Evolutionary conservation across 2,797 vertebrate species (phyloP).

Genomic region (Tolypeutes matacus): DNA sequence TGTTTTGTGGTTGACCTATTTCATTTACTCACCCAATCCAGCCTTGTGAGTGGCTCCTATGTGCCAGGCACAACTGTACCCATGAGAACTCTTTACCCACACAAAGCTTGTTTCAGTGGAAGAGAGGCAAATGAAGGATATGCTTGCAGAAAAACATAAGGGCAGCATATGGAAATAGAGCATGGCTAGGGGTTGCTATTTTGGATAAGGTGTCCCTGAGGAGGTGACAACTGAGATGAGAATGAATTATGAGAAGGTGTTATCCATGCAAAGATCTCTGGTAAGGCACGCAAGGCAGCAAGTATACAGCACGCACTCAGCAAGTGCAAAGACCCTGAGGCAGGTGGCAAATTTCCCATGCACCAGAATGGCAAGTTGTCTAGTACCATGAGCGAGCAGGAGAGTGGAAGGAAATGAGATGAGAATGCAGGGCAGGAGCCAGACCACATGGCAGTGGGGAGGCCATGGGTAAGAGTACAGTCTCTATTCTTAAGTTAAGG

Average conservation of each 20-base stretch:
- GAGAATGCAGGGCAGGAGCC: background rate
- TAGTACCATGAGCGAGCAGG: background rate
- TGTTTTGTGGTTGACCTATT: background rate
- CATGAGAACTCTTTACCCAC: background rate
- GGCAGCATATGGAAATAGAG: background rate
- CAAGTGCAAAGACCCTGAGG: background rate
- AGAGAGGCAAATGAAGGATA: background rate
- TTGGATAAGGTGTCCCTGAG: background rate
- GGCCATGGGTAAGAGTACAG: background rate
- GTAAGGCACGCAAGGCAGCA: background rate
- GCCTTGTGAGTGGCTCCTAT: background rate
- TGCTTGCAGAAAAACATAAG: background rate
- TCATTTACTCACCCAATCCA: background rate
- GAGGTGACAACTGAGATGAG: background rate
- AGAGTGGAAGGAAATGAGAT: background rate
- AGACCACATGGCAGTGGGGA: background rate
- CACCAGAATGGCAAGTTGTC: background rate
- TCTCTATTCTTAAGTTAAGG: background rate
- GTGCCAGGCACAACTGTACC: background rate
- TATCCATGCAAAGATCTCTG: background rate
- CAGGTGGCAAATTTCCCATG: background rate
- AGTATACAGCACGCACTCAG: background rate
- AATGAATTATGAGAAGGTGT: background rate
- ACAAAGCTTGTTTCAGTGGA: background rate
- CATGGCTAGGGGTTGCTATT: background rate